phyloP scores from a whole-genome alignment of 2,113 vertebrate genomes.

The Anser cygnoides region DNA sequence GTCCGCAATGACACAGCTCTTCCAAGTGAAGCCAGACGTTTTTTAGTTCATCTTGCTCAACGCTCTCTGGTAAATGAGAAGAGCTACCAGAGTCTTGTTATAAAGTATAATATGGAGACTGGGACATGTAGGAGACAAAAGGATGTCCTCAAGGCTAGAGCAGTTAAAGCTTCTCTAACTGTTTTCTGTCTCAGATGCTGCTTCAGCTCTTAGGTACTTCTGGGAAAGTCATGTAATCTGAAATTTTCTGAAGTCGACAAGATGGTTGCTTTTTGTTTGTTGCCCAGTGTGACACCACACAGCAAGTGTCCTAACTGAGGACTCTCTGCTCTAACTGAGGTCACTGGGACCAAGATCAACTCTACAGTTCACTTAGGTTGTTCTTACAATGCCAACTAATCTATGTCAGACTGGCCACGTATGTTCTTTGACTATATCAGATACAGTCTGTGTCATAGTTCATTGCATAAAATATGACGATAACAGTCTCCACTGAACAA shows the following conservation, averaged over 20 bases:
- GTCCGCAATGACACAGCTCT: not conserved
- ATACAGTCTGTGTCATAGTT: not conserved
- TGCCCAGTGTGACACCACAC: not conserved
- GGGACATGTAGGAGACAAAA: not conserved
- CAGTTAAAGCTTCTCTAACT: not conserved
- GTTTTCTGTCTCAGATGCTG: not conserved
- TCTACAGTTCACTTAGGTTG: not conserved
- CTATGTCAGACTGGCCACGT: not conserved
- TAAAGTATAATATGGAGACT: not conserved
- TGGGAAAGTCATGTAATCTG: not conserved
- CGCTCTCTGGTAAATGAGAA: not conserved
- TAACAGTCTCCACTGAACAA: not conserved
- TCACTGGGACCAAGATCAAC: not conserved
- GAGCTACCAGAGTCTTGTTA: not conserved
- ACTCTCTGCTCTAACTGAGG: not conserved
- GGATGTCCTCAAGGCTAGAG: not conserved
- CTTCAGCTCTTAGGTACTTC: not conserved
- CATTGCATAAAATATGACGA: not conserved
- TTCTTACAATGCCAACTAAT: not conserved
- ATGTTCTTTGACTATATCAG: not conserved
- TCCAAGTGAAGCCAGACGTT: not conserved
- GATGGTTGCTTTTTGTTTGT: not conserved
- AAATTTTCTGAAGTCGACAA: not conserved
- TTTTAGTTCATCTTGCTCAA: not conserved
- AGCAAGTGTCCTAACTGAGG: not conserved